Conservation (phyloP, 2,797 vertebrate species). For the Morus bassanus region DNA sequence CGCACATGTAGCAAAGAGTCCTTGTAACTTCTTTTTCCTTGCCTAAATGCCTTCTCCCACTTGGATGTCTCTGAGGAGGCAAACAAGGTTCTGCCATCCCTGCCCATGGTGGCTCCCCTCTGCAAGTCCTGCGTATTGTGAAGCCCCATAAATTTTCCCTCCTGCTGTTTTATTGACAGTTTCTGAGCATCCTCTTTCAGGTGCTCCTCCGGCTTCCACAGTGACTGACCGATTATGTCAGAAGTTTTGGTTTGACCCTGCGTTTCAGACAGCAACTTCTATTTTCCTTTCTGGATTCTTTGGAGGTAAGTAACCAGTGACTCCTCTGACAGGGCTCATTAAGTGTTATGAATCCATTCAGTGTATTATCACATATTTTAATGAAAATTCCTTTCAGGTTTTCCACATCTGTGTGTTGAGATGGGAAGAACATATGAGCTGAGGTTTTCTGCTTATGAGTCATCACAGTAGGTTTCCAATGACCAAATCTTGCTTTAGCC, state of each 20-base stretch:
- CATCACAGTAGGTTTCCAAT: background rate
- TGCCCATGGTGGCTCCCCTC: background rate
- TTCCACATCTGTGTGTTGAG: background rate
- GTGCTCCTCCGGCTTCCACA: background rate
- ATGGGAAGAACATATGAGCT: background rate
- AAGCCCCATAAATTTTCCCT: background rate
- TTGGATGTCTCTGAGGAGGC: background rate
- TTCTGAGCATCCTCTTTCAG: background rate
- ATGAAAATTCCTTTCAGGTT: background rate
- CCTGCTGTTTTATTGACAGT: background rate
- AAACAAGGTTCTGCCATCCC: background rate
- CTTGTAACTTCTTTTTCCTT: background rate
- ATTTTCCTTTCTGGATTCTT: background rate
- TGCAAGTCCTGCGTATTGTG: background rate
- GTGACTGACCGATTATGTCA: background rate
- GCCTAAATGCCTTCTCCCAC: background rate
- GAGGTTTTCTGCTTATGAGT: background rate
- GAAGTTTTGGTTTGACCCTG: background rate
- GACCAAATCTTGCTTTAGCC: background rate
- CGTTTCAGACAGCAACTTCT: background rate
- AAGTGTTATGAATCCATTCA: background rate
- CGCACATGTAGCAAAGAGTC: background rate
- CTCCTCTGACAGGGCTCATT: background rate
- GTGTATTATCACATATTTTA: background rate
- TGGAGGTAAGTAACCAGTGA: background rate